Evolutionary conservation across 2,888 invertebrate species (phyloP), one percentile per base, ranked within the genome.

Genomic region (Eupithecia insigniata): DNA sequence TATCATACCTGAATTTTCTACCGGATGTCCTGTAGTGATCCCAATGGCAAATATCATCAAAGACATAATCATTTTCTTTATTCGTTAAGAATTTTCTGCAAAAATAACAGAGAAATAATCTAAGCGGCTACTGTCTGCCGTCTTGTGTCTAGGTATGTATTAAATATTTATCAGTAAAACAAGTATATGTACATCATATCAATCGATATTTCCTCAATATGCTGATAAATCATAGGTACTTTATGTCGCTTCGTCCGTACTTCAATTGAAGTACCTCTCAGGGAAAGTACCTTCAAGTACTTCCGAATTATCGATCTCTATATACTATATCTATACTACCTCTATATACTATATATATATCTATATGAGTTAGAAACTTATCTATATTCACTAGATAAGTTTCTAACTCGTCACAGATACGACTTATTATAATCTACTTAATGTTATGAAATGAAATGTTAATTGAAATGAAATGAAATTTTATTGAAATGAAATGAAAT

Each of bases 1-100:
- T 61, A 67, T 66, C 69, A 65, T 73, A 78, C 78, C 77, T 76
- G 74, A 60, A 18, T 71, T 43, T 36, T 64, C 43, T 14, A 75
- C 64, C 10, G 78, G 78, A 30, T 71, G 68, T 22, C 72, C 76
- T 43, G 68, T 18, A 0, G 73, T 64, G 30, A 71, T 46, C 32
- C 76, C 66, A 34, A 75, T 62, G 14, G 68, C 60, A 34, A 78
- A 51, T 61, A 74, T 69, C 12, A 58, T 60, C 43, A 73, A 55
- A 18, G 71, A 69, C 71, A 70, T 73, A 58, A 60, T 66, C 70
- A 66, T 73, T 46, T 28, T n/a, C 60, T 46, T 43, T 46, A 18
- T 55, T 22, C 1, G 22, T 55, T 14, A 4, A 22, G 26, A 26
- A 14, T 26, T 55, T 5, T 26, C 55, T 55, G 55, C 55, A 55